Evolutionary conservation across 2,888 invertebrate genomes (phyloP).

Genomic region (Tryphoninae sp.): DNA sequence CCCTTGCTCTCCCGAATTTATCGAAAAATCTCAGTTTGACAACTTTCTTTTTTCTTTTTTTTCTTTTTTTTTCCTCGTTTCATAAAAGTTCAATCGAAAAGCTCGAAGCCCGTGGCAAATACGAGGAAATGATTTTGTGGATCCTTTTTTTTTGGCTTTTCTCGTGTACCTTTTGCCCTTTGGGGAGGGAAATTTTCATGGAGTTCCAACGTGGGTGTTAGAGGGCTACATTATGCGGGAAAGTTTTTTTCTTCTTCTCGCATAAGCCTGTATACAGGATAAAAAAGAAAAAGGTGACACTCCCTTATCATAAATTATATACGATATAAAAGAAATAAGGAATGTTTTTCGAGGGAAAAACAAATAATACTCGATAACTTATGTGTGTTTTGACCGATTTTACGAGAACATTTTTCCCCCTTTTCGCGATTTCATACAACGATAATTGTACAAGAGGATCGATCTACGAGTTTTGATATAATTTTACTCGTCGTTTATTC

Average conservation of each 20-base stretch:
- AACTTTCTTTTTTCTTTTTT: conserved; percentile 11
- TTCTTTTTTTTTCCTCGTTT: not conserved
- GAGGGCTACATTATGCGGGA: conserved; percentile 24
- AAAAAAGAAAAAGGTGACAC: conserved; percentile 18
- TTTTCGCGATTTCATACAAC: not conserved
- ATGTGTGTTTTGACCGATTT: not conserved
- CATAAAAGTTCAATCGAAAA: conserved; percentile 35
- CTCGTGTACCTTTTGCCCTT: not conserved
- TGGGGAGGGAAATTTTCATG: not conserved
- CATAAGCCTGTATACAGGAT: not conserved
- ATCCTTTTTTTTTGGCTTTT: conserved; percentile 17
- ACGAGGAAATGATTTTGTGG: conserved; percentile 25
- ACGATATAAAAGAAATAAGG: conserved; percentile 3
- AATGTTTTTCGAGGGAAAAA: not conserved
- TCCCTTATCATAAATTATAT: not conserved
- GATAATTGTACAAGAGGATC: not conserved
- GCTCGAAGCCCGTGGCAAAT: conserved; percentile 30
- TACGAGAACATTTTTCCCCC: not conserved
- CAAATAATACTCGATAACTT: conserved; percentile 18
- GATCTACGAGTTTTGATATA: not conserved
- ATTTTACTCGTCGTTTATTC: not conserved
- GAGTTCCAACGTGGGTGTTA: conserved; percentile 16
- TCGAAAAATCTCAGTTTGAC: conserved; percentile 13
- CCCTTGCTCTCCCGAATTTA: conserved; percentile 15
- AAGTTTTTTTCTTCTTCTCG: conserved; percentile 10